phyloP scores from a whole-genome alignment of 2,888 invertebrate species.

The Lasius fuliginosus region DNA sequence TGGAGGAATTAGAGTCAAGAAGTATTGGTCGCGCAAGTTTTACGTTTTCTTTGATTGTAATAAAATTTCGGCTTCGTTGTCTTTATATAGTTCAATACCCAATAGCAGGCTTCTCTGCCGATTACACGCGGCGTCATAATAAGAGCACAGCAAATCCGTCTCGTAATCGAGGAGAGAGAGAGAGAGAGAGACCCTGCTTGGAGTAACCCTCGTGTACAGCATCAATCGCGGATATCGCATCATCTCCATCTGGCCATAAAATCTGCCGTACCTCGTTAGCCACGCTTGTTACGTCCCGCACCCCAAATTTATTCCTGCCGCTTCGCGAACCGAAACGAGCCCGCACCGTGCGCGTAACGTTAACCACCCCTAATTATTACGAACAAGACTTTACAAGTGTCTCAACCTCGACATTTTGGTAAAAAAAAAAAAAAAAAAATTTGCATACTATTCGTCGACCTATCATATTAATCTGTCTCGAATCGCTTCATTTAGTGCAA shows the following conservation, averaged over 20 bases:
- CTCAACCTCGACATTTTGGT: constrained; percentile 40
- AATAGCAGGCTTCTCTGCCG: constrained; percentile 43
- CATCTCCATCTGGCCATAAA: constrained; percentile 85
- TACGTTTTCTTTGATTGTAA: background rate
- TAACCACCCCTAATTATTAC: constrained; percentile 83
- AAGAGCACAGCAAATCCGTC: constrained; percentile 70
- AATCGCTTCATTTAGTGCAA: background rate
- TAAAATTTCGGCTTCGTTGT: background rate
- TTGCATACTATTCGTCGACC: constrained; percentile 28
- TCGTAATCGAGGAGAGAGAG: constrained; percentile 55
- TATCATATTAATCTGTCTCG: background rate
- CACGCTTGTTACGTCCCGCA: constrained; percentile 83
- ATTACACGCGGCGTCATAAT: constrained; percentile 62
- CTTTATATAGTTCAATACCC: constrained; percentile 54
- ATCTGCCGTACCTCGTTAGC: constrained; percentile 85
- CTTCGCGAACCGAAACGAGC: constrained; percentile 62
- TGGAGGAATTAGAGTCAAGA: background rate
- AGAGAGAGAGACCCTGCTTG: constrained; percentile 60
- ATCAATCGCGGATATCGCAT: constrained; percentile 84
- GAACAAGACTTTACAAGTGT: constrained; percentile 79
- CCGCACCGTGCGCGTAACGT: constrained; percentile 63
- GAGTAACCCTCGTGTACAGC: constrained; percentile 68
- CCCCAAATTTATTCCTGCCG: constrained; percentile 73
- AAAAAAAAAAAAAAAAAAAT: constrained; percentile 33
- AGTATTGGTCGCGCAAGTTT: background rate